Conservation (phyloP, 2,797 vertebrate genomes). For the Anguilla megastoma region DNA sequence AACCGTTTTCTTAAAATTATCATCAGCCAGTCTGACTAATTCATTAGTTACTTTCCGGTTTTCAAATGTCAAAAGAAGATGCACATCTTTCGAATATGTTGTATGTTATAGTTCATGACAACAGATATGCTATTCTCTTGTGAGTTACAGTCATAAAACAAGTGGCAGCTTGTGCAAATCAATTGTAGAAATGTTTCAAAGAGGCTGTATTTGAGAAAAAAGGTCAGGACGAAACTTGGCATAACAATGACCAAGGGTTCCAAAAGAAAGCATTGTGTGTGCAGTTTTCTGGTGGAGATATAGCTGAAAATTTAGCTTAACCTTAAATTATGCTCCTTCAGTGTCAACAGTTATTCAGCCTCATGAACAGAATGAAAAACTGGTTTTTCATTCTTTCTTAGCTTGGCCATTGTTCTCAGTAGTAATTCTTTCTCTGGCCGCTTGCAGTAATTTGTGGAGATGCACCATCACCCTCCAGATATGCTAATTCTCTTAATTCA, state of each 20-base stretch:
- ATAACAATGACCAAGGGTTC: not conserved
- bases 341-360: not conserved
- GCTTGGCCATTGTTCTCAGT: not conserved
- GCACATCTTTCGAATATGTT: not conserved
- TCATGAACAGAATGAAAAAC: conserved; percentile 3
- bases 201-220: not conserved
- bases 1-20: too few relatives aligned
- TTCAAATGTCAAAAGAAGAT: not conserved
- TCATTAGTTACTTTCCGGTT: not conserved
- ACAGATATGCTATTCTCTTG: not conserved
- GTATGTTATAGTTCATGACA: not conserved
- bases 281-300: not conserved
- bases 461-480: conserved; percentile 1
- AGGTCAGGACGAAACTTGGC: not conserved
- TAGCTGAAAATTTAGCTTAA: not conserved
- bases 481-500: conserved; percentile 22
- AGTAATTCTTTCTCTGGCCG: not conserved
- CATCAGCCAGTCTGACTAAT: not conserved
- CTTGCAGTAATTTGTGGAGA: not conserved
- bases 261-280: not conserved
- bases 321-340: not conserved
- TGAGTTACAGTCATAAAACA: not conserved
- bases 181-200: not conserved
- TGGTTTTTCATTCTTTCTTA: not conserved
- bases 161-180: not conserved